Base-by-base conservation (phyloP, 2,797 vertebrate genomes). In the Megalops cyprinoides region DNA sequence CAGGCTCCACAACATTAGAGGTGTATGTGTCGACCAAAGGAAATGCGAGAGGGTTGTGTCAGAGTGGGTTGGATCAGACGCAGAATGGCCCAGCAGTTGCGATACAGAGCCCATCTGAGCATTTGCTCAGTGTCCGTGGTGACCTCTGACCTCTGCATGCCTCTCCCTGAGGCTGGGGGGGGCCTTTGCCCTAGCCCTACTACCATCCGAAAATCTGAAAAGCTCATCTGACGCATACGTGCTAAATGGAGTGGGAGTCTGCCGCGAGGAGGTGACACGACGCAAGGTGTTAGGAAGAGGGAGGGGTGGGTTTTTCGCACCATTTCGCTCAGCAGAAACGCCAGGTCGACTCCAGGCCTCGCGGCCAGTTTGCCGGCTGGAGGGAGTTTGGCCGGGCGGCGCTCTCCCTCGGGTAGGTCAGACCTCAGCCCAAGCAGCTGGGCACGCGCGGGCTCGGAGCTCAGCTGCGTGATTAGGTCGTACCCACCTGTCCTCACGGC, bases 401-500 rank as follows among this genome's bases (percentile, higher is more conserved):
- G 15, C n/a, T 37, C 31, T 37, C 31, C 31, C 10, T 65, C 60
- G 14, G 5, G 10, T 37, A 34, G 12, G 60, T 65, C 6, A 5
- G 28, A 42, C 10, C 14, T 23, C 67, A 23, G 34, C 74, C 31
- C 58, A 44, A 28, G 37, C 49, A 58, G 67, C 79, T 46, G 62
- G 23, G 8, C 28, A 6, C 25, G 60, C 77, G 51, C 25, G 37
- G 31, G 51, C 34, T 65, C 37, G n/a, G n/a, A 58, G 25, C 74
- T 31, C 25, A 74, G 31, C 71, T 79, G 56, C 79, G 42, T 79
- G 80, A 87, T 86, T 75, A 81, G 67, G 80, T 51, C 76, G 81
- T 82, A 81, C 87, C 79, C 58, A 82, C 79, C 84, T 79, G 2
- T 39, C 10, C 81, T 87, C 88, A 89, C 89, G 87, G 85, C 46